Conservation (phyloP, 2,797 vertebrate species). For the Fundulus diaphanus region DNA sequence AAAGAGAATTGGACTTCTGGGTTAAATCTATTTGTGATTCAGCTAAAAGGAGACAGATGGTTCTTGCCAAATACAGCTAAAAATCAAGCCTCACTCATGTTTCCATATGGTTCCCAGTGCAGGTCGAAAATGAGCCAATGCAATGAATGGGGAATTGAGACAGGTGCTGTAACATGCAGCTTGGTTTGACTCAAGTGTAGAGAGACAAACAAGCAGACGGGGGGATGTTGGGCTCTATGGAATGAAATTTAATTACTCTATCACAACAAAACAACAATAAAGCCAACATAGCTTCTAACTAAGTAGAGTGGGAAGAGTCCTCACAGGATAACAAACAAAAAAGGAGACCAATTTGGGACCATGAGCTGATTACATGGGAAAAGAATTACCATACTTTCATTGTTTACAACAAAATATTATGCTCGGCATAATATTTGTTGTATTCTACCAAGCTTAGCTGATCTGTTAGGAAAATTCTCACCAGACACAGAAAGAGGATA, state of each 20-base stretch:
- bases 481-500: background rate
- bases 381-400: background rate
- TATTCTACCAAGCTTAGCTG: background rate
- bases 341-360: slow-evolving; percentile 1
- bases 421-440: background rate
- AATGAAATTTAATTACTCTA: slow-evolving; percentile 51
- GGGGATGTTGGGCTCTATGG: slow-evolving; percentile 12
- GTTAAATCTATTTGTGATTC: slow-evolving; percentile 13
- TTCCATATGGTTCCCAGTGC: slow-evolving; percentile 14
- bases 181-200: slow-evolving; percentile 14
- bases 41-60: slow-evolving; percentile 7
- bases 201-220: slow-evolving; percentile 28
- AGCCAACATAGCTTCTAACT: slow-evolving; percentile 28
- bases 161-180: slow-evolving; percentile 46
- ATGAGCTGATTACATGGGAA: slow-evolving; percentile 19
- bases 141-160: slow-evolving; percentile 12
- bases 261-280: slow-evolving; percentile 41
- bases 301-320: slow-evolving; percentile 21
- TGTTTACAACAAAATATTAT: too few relatives aligned
- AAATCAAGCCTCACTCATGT: slow-evolving; percentile 5
- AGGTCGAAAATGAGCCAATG: slow-evolving; percentile 15
- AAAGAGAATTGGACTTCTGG: slow-evolving; percentile 7
- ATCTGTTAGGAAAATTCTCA: background rate
- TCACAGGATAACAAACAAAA: slow-evolving; percentile 38
- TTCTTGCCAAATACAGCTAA: slow-evolving; percentile 24